Evolutionary conservation across 1,140 invertebrate genomes (phyloP), one percentile per base, ranked within the genome.

Genomic region (Lethocerus indicus): DNA sequence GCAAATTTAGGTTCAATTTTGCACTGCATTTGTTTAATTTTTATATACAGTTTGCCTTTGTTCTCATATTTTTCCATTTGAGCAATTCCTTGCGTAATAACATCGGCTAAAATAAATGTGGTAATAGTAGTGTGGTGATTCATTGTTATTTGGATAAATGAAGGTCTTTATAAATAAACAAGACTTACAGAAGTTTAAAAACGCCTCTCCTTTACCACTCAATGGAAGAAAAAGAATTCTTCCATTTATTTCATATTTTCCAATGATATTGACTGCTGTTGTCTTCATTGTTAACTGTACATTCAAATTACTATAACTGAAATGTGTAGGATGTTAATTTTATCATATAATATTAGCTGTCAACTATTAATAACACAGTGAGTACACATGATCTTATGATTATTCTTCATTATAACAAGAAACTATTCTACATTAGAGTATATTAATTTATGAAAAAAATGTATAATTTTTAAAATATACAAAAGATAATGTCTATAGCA

Each of bases 101-200:
- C 40, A 32, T 58, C 45, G 23, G 51, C 57, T 58, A 49, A 48
- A 55, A 53, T 2, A 51, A 26, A 42, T 49, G 13, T 3, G 12
- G 42, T 37, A 14, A 49, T 14, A 49, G 20, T 35, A 25, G n/a
- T 49, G 26, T 29, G 18, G 16, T 40, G 6, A 14, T 36, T 6
- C 7, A 16, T 12, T 7, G 12, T 4, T 28, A 12, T n/a, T 14
- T 6, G 18, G n/a, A 6, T 20, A 36, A 43, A 6, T 12, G 24
- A 13, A 47, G 7, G 14, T 47, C n/a, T 7, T 7, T 44, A 12
- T 13, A 20, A 47, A 47, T 4, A 36, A 18, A 9, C 1, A 20
- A 13, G 26, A 52, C 57, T 57, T 44, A 58, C 57, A 49, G 47
- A 57, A 57, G 23, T 50, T 51, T 6, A 53, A 41, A 7, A 23